Evolutionary conservation across 2,797 vertebrate genomes (phyloP), one percentile per base, ranked within the genome.

Genomic region (Eulemur mongoz): DNA sequence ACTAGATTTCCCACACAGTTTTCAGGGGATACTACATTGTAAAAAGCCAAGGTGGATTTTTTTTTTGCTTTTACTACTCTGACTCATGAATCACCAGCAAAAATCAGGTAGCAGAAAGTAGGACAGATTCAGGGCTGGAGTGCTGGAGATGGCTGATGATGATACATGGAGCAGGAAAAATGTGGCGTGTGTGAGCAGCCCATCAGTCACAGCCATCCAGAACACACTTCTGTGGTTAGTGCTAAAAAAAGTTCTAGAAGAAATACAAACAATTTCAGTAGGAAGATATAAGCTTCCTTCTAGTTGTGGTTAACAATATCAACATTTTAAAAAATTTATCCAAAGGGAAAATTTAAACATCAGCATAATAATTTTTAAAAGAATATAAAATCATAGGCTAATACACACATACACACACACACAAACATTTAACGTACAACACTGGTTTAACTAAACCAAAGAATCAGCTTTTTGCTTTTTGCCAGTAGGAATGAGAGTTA

Each of bases 11-110:
- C 81, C 65, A 35, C 27, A 81, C 48, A 38, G 65, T 97, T 98
- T 96, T 17, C 25, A 92, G 67, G 61, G 32, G 45, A 61, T 79
- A 73, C 38, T 69, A 72, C 30, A 23, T 27, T 96, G 89, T 89
- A 45, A 91, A 96, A 95, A 96, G 57, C 30, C 17, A 97, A 93
- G 23, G 54, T 78, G 32, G 65, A 32, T 9, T 10, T 89, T 75
- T 88, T 69, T 75, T 67, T 17, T 84, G 14, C 15, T 61, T 96
- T 96, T 86, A 38, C 91, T 96, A 81, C 97, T 94, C 76, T 96
- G 85, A 67, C 95, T 97, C 97, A 97, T 96, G 79, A 97, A 70
- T 97, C 97, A 98, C 57, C 75, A 43, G 63, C 48, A 90, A 85
- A 94, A 97, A 91, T 91, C 52, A 93, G 79, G 92, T 90, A 96